These are phyloP conservation scores for Brevipalpus yothersi DNA, from an alignment of 1,140 invertebrate genomes.

Conservation along the genomic window DNA sequence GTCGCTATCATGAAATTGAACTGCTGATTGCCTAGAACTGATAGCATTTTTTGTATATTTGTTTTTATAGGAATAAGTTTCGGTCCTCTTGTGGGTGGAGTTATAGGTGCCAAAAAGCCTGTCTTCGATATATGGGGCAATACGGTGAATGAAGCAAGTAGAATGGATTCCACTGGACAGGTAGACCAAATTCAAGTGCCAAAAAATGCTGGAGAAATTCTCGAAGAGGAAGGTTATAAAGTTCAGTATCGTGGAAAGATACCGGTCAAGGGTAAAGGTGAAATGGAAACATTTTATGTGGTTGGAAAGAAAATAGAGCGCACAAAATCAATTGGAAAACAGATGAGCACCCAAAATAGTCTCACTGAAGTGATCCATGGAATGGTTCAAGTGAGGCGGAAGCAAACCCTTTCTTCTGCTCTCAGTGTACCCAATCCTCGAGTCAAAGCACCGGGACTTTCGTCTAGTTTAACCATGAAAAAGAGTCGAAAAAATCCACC, in stretches of 20 bases:
- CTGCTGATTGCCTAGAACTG: neutral
- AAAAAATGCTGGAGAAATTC: conserved; percentile 26
- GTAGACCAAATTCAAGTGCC: conserved; percentile 50
- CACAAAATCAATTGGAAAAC: conserved; percentile 26
- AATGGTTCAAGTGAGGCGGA: conserved; percentile 41
- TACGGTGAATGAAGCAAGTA: conserved; percentile 58
- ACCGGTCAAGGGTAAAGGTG: conserved; percentile 76
- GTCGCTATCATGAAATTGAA: too few species aligned
- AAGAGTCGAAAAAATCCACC: conserved; percentile 1
- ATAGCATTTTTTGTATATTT: neutral
- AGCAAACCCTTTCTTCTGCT: conserved; percentile 12
- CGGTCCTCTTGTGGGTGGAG: conserved; percentile 73
- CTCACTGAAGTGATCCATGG: conserved; percentile 63
- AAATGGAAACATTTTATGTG: conserved; percentile 82
- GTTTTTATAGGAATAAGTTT: conserved; percentile 46
- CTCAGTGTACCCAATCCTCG: conserved; percentile 9
- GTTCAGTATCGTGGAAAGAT: conserved; percentile 50
- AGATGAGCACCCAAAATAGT: conserved; percentile 29
- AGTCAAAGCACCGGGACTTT: neutral
- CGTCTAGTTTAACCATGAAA: conserved; percentile 7
- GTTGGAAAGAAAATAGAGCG: conserved; percentile 29
- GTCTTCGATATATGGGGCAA: conserved; percentile 97
- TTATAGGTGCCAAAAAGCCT: conserved; percentile 87
- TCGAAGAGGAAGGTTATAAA: conserved; percentile 40
- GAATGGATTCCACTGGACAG: conserved; percentile 71